Conservation (phyloP, 2,797 vertebrate species). For the Buphagus erythrorhynchus region DNA sequence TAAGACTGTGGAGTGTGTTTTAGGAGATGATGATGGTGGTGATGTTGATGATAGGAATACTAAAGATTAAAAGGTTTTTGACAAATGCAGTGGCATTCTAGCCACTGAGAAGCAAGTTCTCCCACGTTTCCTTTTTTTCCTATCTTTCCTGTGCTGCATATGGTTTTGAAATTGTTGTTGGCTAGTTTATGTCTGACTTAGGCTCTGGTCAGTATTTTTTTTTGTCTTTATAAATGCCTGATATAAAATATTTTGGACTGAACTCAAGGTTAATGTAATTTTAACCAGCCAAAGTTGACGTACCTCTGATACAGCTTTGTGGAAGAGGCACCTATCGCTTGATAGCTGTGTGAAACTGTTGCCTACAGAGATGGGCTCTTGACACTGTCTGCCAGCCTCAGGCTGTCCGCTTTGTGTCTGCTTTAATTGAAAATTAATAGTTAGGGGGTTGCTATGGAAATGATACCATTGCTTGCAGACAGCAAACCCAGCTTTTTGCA, state of each 20-base stretch:
- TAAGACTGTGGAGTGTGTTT: slow-evolving; percentile 51
- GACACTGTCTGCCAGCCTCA: slow-evolving; percentile 89
- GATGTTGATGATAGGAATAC: background rate
- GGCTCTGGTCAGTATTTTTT: slow-evolving; percentile 59
- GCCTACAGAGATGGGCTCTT: slow-evolving; percentile 87
- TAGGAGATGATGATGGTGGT: slow-evolving; percentile 2
- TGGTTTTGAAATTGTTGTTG: slow-evolving; percentile 61
- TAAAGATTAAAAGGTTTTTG: slow-evolving; percentile 14
- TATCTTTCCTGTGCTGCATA: background rate
- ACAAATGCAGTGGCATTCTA: slow-evolving; percentile 7
- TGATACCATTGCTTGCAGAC: slow-evolving; percentile 87
- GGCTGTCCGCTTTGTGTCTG: slow-evolving; percentile 89
- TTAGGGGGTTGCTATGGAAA: slow-evolving; percentile 92
- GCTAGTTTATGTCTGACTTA: slow-evolving; percentile 71
- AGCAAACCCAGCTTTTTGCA: slow-evolving; percentile 88
- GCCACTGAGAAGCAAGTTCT: slow-evolving; percentile 1
- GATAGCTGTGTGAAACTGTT: slow-evolving; percentile 86
- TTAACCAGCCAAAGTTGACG: slow-evolving; percentile 82
- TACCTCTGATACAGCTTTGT: slow-evolving; percentile 81
- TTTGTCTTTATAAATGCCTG: slow-evolving; percentile 71
- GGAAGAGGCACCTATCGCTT: slow-evolving; percentile 81
- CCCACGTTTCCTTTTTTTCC: background rate
- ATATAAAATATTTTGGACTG: slow-evolving; percentile 77
- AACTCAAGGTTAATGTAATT: slow-evolving; percentile 85
- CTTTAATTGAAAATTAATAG: slow-evolving; percentile 98